These are phyloP conservation scores for Cecidostiba fungosa DNA, from an alignment of 2,888 invertebrate genomes.

Conservation along the genomic window DNA sequence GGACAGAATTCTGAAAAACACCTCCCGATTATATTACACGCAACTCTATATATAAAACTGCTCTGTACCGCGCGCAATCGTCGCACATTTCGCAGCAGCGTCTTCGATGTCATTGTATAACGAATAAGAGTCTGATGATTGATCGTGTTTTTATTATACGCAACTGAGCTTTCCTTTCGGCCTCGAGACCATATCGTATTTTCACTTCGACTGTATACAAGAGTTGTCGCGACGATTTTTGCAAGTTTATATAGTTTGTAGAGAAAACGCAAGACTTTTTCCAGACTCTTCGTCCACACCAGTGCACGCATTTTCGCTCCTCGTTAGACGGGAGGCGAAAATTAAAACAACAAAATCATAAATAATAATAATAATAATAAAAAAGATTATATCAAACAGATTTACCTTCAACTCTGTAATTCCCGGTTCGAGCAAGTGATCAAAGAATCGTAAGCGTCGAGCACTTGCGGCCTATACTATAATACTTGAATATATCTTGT, in stretches of 20 bases:
- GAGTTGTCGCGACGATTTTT: conserved; percentile 20
- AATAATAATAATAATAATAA: conserved; percentile 2
- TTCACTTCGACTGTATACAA: background rate
- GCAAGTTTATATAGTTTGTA: conserved; percentile 40
- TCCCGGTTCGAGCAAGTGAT: background rate
- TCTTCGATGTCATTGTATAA: background rate
- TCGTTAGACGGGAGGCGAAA: conserved; percentile 47
- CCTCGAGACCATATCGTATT: background rate
- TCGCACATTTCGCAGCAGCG: background rate
- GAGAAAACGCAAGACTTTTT: conserved; percentile 33
- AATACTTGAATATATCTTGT: background rate
- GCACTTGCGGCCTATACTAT: conserved; percentile 21
- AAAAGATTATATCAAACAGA: background rate
- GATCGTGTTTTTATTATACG: background rate
- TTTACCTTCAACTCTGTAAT: conserved; percentile 3
- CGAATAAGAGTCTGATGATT: conserved; percentile 22
- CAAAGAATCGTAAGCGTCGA: background rate
- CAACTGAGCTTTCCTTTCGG: conserved; percentile 7
- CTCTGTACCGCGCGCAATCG: background rate
- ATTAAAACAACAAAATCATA: conserved; percentile 18
- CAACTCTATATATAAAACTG: background rate
- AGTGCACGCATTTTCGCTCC: conserved; percentile 17
- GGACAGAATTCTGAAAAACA: background rate
- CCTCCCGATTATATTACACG: background rate
- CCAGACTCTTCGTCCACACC: conserved; percentile 32